Base-by-base conservation (phyloP, 2,888 invertebrate genomes). In the Coleophora flavipennella region DNA sequence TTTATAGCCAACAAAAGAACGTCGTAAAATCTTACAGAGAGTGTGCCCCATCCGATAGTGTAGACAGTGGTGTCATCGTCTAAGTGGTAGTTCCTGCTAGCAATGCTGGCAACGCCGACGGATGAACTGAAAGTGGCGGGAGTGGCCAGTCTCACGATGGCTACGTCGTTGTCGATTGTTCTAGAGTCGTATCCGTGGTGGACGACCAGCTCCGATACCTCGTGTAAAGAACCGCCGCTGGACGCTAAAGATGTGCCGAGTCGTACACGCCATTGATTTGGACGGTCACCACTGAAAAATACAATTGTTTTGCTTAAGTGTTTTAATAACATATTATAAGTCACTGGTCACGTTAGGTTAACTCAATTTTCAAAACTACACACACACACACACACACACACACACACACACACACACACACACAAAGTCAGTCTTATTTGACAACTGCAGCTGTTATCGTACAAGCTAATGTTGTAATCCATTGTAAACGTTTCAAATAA, bases 21-120 rank as follows among this genome's bases (percentile, higher is more conserved):
- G n/a, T n/a, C n/a, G n/a, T n/a, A n/a, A n/a, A n/a, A n/a, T n/a
- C 57, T 57, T 46, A 66, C 66, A 29, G 52, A 45, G 13, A 53
- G 60, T 7, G 52, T 48, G 8, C 75, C 73, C 75, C 76, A 76
- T n/a, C 78, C 80, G 33, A 58, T 57, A n/a, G 70, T 60, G 33
- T 61, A 48, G 1, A 65, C 60, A 3, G 53, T 39, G n/a, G 49
- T 49, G 41, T 63, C 56, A 8, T 49, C 58, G 2, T 46, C 53
- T 4, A 65, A 49, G 32, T 57, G 48, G 28, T 54, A 55, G 14
- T 43, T 47, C 1, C 56, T 42, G 1, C 62, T 51, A 12, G 53
- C 50, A 13, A 74, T 58, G 2, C 40, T 32, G 4, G 46, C 56
- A 1, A 58, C 37, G 7, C 43, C 42, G 0, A 62, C 44, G 25